Evolutionary conservation across 2,888 invertebrate genomes (phyloP).

Genomic region (Zaprionus lineosus): DNA sequence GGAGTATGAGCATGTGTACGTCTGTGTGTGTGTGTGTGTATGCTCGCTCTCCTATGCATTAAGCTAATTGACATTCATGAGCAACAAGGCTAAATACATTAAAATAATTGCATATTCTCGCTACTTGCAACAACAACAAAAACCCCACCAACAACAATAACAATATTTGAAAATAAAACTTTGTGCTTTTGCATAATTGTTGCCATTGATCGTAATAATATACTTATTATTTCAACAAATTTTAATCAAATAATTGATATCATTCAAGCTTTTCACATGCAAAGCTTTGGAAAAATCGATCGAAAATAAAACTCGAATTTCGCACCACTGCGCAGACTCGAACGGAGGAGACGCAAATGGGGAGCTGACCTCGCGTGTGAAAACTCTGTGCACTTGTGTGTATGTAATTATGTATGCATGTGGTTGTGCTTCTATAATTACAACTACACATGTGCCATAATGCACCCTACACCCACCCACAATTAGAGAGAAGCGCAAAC

Average conservation of each 20-base stretch:
- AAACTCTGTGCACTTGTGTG: conserved; percentile 11
- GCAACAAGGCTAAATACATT: conserved; percentile 74
- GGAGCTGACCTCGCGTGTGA: conserved; percentile 35
- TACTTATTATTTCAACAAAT: conserved; percentile 34
- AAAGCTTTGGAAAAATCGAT: conserved; percentile 59
- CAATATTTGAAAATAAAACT: conserved; percentile 12
- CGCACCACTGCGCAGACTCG: conserved; percentile 42
- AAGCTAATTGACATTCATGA: conserved; percentile 74
- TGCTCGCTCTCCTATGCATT: conserved; percentile 39
- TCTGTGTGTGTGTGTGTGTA: conserved; percentile 5
- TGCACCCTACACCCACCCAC: conserved; percentile 44
- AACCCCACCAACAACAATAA: too few species aligned
- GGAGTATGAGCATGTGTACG: conserved; percentile 31
- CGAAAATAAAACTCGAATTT: conserved; percentile 40
- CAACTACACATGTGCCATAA: conserved; percentile 29
- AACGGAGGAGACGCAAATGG: background rate
- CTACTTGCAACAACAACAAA: conserved; percentile 21
- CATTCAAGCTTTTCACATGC: conserved; percentile 16
- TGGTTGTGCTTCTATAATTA: conserved; percentile 23
- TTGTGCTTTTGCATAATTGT: conserved; percentile 42
- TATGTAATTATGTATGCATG: conserved; percentile 3
- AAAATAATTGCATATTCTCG: conserved; percentile 74
- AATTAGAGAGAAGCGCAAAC: conserved; percentile 29
- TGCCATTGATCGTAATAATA: conserved; percentile 43
- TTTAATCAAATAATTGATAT: conserved; percentile 35